Percentiles rank a stretch among this genome's conserved stretches.
These are phyloP conservation scores for Dromiciops gliroides DNA, from an alignment of 2,113 vertebrate species.

Conservation along the genomic window DNA sequence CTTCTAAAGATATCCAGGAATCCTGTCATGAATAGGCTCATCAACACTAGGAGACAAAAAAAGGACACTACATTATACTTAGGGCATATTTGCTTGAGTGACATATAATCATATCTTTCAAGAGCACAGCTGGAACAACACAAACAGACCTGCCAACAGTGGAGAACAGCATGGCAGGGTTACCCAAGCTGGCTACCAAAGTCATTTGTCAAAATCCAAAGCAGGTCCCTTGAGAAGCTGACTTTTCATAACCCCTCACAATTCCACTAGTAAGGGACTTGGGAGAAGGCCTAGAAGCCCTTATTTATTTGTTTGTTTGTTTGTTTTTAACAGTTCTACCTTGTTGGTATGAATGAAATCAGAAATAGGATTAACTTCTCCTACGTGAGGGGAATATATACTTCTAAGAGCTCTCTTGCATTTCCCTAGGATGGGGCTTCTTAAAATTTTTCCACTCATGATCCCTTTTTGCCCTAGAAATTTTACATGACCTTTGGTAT, in stretches of 20 bases:
- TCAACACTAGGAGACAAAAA: not conserved
- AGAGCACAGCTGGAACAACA: not conserved
- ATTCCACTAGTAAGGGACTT: not conserved
- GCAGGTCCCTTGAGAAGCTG: not conserved
- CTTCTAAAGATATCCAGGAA: not conserved
- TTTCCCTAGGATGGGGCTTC: no score
- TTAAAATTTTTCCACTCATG: no score
- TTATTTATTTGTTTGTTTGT: no score
- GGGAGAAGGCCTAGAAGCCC: not conserved
- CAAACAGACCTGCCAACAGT: not conserved
- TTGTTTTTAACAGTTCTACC: not conserved
- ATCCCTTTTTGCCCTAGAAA: no score
- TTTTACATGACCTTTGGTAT: no score
- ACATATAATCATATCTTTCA: not conserved
- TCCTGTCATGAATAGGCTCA: not conserved
- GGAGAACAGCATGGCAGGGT: not conserved
- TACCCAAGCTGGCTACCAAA: not conserved
- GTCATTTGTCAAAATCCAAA: constrained; percentile 11
- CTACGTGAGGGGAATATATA: not conserved
- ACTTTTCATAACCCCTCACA: not conserved
- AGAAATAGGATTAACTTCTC: fast-evolving
- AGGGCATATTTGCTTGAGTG: not conserved
- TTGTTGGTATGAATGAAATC: not conserved
- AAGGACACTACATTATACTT: not conserved
- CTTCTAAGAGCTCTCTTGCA: not conserved